These are phyloP conservation scores for Limnodromus scolopaceus DNA, from an alignment of 2,797 vertebrate species.

Conservation along the genomic window DNA sequence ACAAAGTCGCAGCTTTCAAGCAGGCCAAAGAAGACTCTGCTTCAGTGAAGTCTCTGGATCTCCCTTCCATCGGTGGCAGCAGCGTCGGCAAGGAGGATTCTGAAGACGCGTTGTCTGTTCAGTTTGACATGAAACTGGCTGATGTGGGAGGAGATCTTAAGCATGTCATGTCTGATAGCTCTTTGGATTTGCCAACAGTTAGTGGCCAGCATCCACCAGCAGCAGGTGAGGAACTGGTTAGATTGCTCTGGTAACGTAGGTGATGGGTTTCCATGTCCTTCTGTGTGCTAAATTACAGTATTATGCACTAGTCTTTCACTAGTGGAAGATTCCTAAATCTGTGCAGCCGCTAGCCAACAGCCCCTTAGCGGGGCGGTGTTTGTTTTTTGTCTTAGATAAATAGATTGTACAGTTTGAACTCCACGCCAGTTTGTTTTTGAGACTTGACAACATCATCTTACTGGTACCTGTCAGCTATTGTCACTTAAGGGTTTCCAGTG, in stretches of 20 bases:
- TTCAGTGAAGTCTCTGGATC: slow-evolving; percentile 97
- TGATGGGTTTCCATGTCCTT: slow-evolving; percentile 29
- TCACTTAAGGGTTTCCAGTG: slow-evolving; percentile 40
- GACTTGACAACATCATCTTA: background rate
- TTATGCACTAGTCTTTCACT: slow-evolving; percentile 58
- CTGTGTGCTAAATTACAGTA: slow-evolving; percentile 59
- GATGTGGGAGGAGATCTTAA: slow-evolving; percentile 98
- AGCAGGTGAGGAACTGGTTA: slow-evolving; percentile 99
- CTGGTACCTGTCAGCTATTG: slow-evolving; percentile 44
- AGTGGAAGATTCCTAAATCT: slow-evolving; percentile 35
- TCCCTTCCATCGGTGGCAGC: slow-evolving; percentile 96
- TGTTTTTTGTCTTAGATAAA: slow-evolving; percentile 46
- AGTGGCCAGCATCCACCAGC: slow-evolving; percentile 95
- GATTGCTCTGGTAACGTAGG: slow-evolving; percentile 94
- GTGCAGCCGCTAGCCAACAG: slow-evolving; percentile 50
- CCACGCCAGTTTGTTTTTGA: slow-evolving; percentile 51
- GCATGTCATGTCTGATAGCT: slow-evolving; percentile 99
- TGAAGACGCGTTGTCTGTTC: slow-evolving; percentile 95
- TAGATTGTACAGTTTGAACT: slow-evolving; percentile 50
- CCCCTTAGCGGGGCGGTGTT: slow-evolving; percentile 51
- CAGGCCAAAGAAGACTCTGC: slow-evolving; percentile 96
- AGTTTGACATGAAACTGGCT: slow-evolving; percentile 99
- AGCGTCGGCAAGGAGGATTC: slow-evolving; percentile 97
- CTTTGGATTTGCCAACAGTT: slow-evolving; percentile 98
- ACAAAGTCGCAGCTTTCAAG: slow-evolving; percentile 92